Percentiles rank a stretch among this genome's conserved stretches.
Conservation (phyloP, 2,797 vertebrate species). For the Momotus momota region DNA sequence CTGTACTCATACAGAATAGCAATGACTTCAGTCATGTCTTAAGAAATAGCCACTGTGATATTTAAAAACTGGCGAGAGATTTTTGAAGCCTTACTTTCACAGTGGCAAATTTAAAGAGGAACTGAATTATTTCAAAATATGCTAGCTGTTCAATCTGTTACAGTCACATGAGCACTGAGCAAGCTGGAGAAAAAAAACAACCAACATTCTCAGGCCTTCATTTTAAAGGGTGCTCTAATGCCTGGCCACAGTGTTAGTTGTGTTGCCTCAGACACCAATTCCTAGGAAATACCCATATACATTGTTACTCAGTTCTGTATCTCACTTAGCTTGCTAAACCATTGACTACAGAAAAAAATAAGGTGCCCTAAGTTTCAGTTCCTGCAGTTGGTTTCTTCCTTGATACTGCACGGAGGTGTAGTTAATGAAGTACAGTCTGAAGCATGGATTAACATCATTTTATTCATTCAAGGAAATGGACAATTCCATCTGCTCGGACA, state of each 20-base stretch:
- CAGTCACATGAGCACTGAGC: neutral
- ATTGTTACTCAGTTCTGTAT: neutral
- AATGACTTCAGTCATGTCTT: conserved; percentile 1
- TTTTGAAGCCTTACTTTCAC: neutral
- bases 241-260: neutral
- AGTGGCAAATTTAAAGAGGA: neutral
- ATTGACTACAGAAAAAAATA: neutral
- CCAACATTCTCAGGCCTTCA: neutral
- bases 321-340: neutral
- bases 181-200: neutral
- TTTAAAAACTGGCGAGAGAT: neutral
- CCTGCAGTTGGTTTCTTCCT: neutral
- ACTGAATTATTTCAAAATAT: neutral
- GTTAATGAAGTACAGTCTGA: neutral
- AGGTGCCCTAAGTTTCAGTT: neutral
- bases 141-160: neutral
- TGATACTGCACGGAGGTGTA: neutral
- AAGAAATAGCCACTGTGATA: neutral
- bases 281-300: neutral
- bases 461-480: neutral
- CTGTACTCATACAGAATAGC: neutral
- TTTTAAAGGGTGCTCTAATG: neutral
- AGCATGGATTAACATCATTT: neutral
- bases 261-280: neutral
- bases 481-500: neutral